phyloP scores from a whole-genome alignment of 1,140 invertebrate species.

The Ridgeia piscesae region DNA sequence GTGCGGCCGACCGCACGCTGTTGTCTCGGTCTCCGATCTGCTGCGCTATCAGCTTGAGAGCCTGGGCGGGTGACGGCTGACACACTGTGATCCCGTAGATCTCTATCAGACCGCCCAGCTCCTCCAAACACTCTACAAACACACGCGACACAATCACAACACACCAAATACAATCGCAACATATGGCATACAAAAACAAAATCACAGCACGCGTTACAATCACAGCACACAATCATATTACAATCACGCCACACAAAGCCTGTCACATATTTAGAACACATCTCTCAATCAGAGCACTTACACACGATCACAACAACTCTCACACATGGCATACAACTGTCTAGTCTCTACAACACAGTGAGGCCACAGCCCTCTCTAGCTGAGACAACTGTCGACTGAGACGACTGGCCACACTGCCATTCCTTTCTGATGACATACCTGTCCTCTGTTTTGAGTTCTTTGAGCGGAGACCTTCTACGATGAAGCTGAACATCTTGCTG shows the following conservation, averaged over 20 bases:
- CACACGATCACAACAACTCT: too few relatives aligned
- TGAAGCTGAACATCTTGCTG: constrained; percentile 83
- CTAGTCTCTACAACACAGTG: constrained; percentile 78
- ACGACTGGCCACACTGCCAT: background rate
- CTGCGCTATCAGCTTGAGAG: constrained; percentile 88
- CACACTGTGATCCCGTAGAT: constrained; percentile 83
- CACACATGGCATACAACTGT: constrained; percentile 69
- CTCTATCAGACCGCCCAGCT: constrained; percentile 84
- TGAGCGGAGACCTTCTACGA: constrained; percentile 93
- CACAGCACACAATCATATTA: background rate
- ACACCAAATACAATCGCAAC: background rate
- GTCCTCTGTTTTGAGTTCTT: constrained; percentile 95
- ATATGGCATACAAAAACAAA: constrained; percentile 3
- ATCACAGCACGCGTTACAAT: background rate
- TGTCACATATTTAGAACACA: constrained; percentile 5
- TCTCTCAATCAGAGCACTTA: too few relatives aligned
- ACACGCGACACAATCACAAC: constrained; percentile 23
- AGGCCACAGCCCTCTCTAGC: too few relatives aligned
- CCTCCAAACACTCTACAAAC: constrained; percentile 83
- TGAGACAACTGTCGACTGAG: background rate
- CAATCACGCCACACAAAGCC: constrained; percentile 57
- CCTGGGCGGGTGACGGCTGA: constrained; percentile 72
- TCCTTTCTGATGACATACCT: constrained; percentile 58
- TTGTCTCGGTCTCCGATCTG: constrained; percentile 96
- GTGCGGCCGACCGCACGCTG: constrained; percentile 89